Percentiles rank a stretch among this genome's conserved stretches.
Conservation (phyloP, 2,888 invertebrate genomes). For the Trichogramma dendrolimi region DNA sequence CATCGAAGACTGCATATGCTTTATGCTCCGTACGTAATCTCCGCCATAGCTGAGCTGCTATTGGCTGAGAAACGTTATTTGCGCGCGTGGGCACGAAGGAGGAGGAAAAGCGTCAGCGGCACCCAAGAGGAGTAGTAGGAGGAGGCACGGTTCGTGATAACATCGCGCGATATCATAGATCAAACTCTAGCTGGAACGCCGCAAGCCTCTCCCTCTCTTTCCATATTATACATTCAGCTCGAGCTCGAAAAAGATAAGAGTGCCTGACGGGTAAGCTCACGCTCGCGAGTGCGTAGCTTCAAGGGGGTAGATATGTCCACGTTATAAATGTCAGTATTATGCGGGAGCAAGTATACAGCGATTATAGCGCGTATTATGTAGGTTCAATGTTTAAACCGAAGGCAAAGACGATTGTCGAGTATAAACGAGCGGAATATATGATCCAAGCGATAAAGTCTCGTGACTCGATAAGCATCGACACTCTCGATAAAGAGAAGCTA, state of each 20-base stretch:
- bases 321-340: slow-evolving; percentile 53
- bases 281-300: slow-evolving; percentile 31
- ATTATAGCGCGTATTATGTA: slow-evolving; percentile 13
- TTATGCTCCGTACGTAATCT: no score
- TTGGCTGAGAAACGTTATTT: no score
- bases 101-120: no score
- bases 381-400: no score
- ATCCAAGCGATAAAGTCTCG: no score
- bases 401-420: no score
- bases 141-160: not conserved
- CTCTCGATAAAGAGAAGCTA: no score
- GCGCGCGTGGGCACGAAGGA: not conserved
- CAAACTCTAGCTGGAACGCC: slow-evolving; percentile 40
- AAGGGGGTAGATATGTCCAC: slow-evolving; percentile 50
- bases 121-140: no score
- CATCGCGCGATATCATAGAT: slow-evolving; percentile 46
- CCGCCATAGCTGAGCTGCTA: no score
- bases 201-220: slow-evolving; percentile 5
- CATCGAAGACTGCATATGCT: no score
- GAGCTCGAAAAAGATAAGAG: slow-evolving; percentile 32
- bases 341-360: slow-evolving; percentile 40
- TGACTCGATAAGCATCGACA: no score
- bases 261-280: slow-evolving; percentile 30
- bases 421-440: no score
- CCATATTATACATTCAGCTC: slow-evolving; percentile 51